These are phyloP conservation scores for Epirrhoe alternata DNA, from an alignment of 2,888 invertebrate genomes.

Conservation along the genomic window DNA sequence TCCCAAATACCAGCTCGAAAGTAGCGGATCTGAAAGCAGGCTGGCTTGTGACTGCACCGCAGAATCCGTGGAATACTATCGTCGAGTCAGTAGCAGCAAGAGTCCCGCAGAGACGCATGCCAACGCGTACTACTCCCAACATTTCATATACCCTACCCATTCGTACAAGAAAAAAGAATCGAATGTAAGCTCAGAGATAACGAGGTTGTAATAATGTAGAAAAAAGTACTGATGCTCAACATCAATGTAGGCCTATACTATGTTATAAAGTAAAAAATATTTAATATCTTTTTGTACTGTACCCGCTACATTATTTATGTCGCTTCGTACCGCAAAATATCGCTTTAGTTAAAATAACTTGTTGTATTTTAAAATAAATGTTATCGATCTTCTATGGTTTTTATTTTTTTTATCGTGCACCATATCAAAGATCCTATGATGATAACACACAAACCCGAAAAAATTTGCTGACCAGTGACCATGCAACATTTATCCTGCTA, in stretches of 20 bases:
- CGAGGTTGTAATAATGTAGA: slow-evolving; percentile 81
- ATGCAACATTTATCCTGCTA: too few species aligned
- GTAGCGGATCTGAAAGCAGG: slow-evolving; percentile 87
- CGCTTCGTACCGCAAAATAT: slow-evolving; percentile 13
- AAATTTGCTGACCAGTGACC: too few species aligned
- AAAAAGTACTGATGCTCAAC: slow-evolving; percentile 56
- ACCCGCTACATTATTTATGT: slow-evolving; percentile 20
- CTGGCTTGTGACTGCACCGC: slow-evolving; percentile 89
- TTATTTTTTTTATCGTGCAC: neutral
- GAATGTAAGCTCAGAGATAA: slow-evolving; percentile 89
- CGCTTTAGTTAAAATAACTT: slow-evolving; percentile 26
- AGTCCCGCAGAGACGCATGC: slow-evolving; percentile 68
- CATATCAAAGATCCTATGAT: neutral
- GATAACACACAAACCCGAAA: too few species aligned
- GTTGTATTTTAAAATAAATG: slow-evolving; percentile 34
- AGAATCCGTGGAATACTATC: slow-evolving; percentile 76
- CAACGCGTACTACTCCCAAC: slow-evolving; percentile 74
- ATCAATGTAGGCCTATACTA: slow-evolving; percentile 41
- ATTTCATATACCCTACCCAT: slow-evolving; percentile 79
- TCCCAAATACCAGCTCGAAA: slow-evolving; percentile 86
- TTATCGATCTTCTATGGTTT: slow-evolving; percentile 19
- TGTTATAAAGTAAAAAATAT: slow-evolving; percentile 13
- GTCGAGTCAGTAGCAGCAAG: slow-evolving; percentile 64
- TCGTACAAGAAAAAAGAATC: slow-evolving; percentile 82
- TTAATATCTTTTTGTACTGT: slow-evolving; percentile 27